phyloP scores from a whole-genome alignment of 2,888 invertebrate genomes.

The Salticus scenicus region DNA sequence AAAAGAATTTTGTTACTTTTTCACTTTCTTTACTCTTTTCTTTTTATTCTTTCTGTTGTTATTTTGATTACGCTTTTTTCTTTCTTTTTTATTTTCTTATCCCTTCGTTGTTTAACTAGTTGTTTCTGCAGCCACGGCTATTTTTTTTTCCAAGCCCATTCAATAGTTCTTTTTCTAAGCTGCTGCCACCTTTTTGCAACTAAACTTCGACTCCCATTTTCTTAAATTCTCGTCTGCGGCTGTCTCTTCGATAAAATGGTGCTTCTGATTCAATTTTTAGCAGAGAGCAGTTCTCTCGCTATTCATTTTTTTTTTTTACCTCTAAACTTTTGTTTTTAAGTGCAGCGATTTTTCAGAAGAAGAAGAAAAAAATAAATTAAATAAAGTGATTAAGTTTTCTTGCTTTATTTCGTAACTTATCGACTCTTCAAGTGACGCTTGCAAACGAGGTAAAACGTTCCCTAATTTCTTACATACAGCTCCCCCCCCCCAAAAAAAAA shows the following conservation, averaged over 20 bases:
- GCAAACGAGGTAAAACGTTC: not conserved
- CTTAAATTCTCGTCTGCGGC: constrained; percentile 62
- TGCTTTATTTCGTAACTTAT: constrained; percentile 9
- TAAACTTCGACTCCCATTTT: constrained; percentile 60
- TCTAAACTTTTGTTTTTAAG: not conserved
- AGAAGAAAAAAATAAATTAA: constrained; percentile 8
- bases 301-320: not conserved
- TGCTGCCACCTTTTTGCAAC: constrained; percentile 49
- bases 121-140: constrained; percentile 40
- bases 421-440: not conserved
- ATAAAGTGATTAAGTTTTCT: constrained; percentile 15
- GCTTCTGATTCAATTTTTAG: constrained; percentile 63
- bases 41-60: constrained; percentile 24
- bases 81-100: constrained; percentile 26
- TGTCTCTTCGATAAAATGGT: constrained; percentile 59
- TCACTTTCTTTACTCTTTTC: constrained; percentile 17
- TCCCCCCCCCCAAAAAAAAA: not conserved
- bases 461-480: not conserved
- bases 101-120: constrained; percentile 52
- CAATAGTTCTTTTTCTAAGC: constrained; percentile 27
- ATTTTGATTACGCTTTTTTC: constrained; percentile 27
- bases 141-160: not conserved
- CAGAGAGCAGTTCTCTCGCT: not conserved
- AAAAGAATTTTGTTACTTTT: constrained; percentile 53
- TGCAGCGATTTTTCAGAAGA: not conserved